A percentile compares a stretch with the other conserved stretches of the same genome.
Evolutionary conservation across 2,113 vertebrate species (phyloP).

Genomic region (Triplophysa siluroides): DNA sequence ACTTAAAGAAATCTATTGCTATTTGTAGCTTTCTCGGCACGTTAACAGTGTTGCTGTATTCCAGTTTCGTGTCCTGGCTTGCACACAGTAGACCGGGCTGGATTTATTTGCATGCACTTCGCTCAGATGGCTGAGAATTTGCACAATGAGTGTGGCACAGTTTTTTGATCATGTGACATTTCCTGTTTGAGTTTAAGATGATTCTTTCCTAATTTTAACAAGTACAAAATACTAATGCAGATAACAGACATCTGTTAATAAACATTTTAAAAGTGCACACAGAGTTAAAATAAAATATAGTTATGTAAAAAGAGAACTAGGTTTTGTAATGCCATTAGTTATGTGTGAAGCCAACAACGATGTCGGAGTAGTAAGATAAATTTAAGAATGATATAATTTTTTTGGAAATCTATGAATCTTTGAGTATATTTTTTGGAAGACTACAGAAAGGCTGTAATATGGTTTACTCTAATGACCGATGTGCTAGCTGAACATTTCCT

Average conservation of each 20-base stretch:
- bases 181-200: neutral
- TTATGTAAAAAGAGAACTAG: neutral
- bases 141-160: neutral
- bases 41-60: neutral
- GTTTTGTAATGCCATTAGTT: neutral
- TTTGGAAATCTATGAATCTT: neutral
- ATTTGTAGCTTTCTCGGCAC: constrained; percentile 3
- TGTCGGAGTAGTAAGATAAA: neutral
- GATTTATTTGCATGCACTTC: constrained; percentile 18
- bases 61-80: constrained; percentile 3
- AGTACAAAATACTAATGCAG: neutral
- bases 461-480: neutral
- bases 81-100: neutral
- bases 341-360: neutral
- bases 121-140: constrained; percentile 23
- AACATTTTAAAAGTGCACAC: neutral
- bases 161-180: neutral
- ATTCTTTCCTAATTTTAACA: neutral
- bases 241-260: constrained; percentile 2
- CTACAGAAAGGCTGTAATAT: neutral
- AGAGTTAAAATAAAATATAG: constrained; percentile 15
- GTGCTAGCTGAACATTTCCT: neutral
- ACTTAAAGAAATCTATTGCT: neutral
- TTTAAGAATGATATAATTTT: constrained; percentile 9
- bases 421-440: neutral